Conservation (phyloP, 2,888 invertebrate genomes). For the Xestia rhomboidea region DNA sequence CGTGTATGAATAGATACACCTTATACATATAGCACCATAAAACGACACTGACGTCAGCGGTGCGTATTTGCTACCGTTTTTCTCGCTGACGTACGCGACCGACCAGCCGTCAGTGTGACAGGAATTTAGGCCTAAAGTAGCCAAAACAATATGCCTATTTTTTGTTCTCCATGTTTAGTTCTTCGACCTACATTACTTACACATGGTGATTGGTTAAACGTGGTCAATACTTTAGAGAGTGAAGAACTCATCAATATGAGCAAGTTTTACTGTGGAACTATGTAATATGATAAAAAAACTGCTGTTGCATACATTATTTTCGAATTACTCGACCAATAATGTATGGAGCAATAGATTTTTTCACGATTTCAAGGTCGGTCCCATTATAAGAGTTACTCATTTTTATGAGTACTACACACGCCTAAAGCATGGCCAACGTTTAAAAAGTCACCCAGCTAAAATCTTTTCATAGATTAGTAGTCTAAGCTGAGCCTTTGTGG, state of each 20-base stretch:
- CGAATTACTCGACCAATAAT: background rate
- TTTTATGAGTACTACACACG: background rate
- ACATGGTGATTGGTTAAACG: background rate
- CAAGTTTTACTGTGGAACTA: background rate
- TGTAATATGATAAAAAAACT: background rate
- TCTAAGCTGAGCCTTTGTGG: background rate
- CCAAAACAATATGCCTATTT: background rate
- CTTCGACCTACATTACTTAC: no score
- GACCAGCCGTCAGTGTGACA: no score
- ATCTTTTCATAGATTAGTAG: background rate
- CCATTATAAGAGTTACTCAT: background rate
- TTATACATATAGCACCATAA: no score
- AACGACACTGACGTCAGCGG: no score
- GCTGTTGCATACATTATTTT: background rate
- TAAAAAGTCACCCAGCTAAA: background rate
- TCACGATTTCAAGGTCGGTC: background rate
- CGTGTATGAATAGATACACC: no score
- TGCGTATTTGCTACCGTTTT: no score
- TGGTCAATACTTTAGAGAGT: background rate
- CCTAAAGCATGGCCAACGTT: background rate
- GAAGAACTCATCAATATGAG: background rate
- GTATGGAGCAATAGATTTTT: background rate
- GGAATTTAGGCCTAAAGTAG: no score
- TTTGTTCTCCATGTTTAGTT: background rate
- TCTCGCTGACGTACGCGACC: no score